Conservation (phyloP, 2,888 invertebrate genomes). For the Tinea semifulvella region DNA sequence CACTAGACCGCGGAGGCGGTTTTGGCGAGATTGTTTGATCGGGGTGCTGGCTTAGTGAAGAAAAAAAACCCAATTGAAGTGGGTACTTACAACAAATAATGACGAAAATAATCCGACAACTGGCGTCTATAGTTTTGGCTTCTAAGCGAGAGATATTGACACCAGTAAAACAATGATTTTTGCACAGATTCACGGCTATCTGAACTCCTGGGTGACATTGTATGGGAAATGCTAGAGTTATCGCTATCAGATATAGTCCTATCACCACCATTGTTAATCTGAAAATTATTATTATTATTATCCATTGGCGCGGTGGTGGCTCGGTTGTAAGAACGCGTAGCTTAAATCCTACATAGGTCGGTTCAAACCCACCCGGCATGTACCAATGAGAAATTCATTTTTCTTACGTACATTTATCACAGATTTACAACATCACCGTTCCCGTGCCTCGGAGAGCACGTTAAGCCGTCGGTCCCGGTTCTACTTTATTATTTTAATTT, state of each 20-base stretch:
- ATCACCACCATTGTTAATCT: conserved; percentile 31
- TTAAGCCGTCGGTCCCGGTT: too few species aligned
- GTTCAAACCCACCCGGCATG: too few species aligned
- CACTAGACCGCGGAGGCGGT: too few species aligned
- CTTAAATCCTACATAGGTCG: too few species aligned
- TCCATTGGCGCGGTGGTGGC: too few species aligned
- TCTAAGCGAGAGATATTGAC: not conserved
- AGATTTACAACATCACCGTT: too few species aligned
- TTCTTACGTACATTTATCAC: too few species aligned
- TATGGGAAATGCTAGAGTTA: conserved; percentile 34
- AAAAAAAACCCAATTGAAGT: not conserved
- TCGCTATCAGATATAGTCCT: conserved; percentile 29
- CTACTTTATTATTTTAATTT: too few species aligned
- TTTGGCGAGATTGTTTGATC: too few species aligned
- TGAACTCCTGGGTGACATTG: conserved; percentile 38
- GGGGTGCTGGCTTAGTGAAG: not conserved
- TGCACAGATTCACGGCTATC: conserved; percentile 30
- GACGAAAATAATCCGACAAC: conserved; percentile 32
- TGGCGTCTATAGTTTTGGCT: conserved; percentile 21
- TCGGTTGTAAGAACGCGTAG: too few species aligned
- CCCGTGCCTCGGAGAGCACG: too few species aligned
- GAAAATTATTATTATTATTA: conserved; percentile 20
- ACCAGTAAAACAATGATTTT: not conserved
- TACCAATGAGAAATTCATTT: too few species aligned
- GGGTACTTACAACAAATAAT: conserved; percentile 32